A percentile compares a stretch with the other conserved stretches of the same genome.
phyloP scores from a whole-genome alignment of 2,797 vertebrate genomes.

The Merluccius polli region DNA sequence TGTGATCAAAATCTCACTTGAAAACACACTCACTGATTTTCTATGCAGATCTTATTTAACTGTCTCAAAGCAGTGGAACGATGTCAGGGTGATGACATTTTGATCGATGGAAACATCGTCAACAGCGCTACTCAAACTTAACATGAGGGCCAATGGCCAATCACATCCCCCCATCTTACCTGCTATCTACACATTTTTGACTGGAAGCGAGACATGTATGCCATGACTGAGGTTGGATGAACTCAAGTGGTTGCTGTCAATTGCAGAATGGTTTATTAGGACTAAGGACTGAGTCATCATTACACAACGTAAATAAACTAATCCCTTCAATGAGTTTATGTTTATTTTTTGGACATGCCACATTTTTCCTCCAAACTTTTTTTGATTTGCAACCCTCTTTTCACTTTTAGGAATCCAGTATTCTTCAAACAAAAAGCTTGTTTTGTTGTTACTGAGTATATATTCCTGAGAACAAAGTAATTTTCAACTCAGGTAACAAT shows the following conservation, averaged over 20 bases:
- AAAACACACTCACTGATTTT: too few species aligned
- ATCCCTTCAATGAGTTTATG: background rate
- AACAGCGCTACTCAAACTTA: too few species aligned
- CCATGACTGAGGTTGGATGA: conserved; percentile 60
- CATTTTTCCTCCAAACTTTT: too few species aligned
- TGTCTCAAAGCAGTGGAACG: too few species aligned
- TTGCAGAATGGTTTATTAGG: conserved; percentile 60
- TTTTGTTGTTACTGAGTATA: background rate
- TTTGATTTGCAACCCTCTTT: too few species aligned
- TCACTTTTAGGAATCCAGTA: background rate
- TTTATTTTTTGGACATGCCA: background rate
- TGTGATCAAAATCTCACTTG: too few species aligned
- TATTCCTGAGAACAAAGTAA: background rate
- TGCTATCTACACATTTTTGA: conserved; percentile 28
- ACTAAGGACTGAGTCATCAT: conserved; percentile 35
- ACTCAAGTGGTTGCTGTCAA: conserved; percentile 57
- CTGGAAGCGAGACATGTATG: conserved; percentile 60
- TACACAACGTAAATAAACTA: background rate
- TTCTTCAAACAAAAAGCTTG: background rate
- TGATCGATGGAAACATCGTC: too few species aligned
- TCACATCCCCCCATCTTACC: too few species aligned
- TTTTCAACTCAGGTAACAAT: background rate
- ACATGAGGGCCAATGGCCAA: too few species aligned
- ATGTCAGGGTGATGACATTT: too few species aligned
- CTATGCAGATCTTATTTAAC: too few species aligned